Evolutionary conservation across 2,113 vertebrate species (phyloP), one percentile per base, ranked within the genome.

Genomic region (Oncorhynchus gorbuscha): DNA sequence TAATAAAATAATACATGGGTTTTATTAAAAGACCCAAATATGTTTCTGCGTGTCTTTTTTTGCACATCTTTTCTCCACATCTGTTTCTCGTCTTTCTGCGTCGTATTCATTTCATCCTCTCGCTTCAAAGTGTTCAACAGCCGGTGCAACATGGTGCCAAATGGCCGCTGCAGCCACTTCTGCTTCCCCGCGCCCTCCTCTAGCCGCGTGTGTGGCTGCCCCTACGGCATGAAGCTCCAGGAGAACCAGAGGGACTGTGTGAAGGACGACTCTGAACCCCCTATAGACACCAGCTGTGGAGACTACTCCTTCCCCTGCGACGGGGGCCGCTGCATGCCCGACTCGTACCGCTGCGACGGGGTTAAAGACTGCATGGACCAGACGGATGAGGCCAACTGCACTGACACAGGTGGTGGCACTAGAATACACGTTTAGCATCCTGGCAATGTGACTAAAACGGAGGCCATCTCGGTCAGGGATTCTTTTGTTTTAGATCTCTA

Each of bases 121-220:
- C 28, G 48, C 64, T 4, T 26, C 0, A 22, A 73, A 89, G 88
- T 35, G 0, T 64, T 84, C 49, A 85, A 35, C 51, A 92, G 84
- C 76, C 83, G 65, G 6, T 93, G 92, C 73, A 92, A 80, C 39
- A 20, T 9, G 16, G 24, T 76, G 3, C 30, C 80, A 66, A 93
- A 93, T 12, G 91, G 92, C 0, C 81, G 0, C n/a, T 93, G 92
- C 89, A 92, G 91, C 78, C 91, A 93, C 81, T 93, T 93, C 82
- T 93, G 92, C 68, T 93, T 93, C 81, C 90, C 92, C 0, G 80
- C 81, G 4, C 92, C 92, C 1, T 73, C 78, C 16, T 84, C 11
- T 30, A 70, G 30, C 14, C 86, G 81, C n/a, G 86, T 90, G 76
- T 93, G 92, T 32, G 90, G 92, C 51, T 93, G 92, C 76, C 91